These are phyloP conservation scores for Xylota segnis DNA, from an alignment of 2,888 invertebrate species.

Conservation along the genomic window DNA sequence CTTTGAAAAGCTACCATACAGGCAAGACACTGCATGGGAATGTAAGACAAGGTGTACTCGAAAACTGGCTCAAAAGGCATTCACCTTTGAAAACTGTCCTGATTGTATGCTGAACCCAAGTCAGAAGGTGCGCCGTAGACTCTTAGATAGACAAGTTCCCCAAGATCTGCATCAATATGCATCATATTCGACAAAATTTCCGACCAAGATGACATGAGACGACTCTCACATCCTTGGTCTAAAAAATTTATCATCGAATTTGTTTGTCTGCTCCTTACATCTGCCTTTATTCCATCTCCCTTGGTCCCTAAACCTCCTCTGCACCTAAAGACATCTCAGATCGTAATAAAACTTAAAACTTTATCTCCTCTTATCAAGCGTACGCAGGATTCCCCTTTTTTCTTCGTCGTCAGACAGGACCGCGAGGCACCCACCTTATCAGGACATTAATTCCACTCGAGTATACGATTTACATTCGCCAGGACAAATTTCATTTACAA, in stretches of 20 bases:
- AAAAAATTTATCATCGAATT: background rate
- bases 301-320: background rate
- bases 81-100: too few relatives aligned
- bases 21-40: too few relatives aligned
- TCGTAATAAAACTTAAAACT: conserved; percentile 22
- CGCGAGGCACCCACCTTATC: conserved; percentile 34
- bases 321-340: background rate
- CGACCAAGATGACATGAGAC: background rate
- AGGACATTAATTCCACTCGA: conserved; percentile 60
- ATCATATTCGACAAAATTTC: too few relatives aligned
- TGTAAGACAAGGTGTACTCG: too few relatives aligned
- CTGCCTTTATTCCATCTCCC: too few relatives aligned
- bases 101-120: too few relatives aligned
- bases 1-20: too few relatives aligned
- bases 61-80: too few relatives aligned
- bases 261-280: background rate
- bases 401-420: background rate
- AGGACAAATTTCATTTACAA: conserved; percentile 68
- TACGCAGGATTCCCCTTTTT: conserved; percentile 14
- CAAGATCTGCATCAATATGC: too few relatives aligned
- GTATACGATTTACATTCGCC: conserved; percentile 63
- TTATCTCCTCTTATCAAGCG: conserved; percentile 33
- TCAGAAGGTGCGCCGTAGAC: too few relatives aligned
- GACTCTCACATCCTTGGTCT: background rate
- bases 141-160: too few relatives aligned